Conservation (phyloP, 2,888 invertebrate genomes). For the Eucriotettix oculatus region DNA sequence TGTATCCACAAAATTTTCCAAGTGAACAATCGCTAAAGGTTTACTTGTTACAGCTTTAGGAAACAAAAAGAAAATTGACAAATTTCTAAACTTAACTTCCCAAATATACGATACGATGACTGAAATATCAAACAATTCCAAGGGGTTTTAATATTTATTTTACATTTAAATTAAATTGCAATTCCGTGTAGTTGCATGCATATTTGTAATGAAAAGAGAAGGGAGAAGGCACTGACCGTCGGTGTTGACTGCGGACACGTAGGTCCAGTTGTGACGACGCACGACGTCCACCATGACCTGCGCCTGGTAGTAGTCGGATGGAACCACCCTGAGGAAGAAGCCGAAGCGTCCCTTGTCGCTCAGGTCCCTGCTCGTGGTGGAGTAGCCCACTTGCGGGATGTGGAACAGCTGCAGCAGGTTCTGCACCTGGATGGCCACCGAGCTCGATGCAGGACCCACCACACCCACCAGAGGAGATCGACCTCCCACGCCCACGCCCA, state of each 20-base stretch:
- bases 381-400: slow-evolving; percentile 55
- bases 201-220: no score
- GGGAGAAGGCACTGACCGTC: slow-evolving; percentile 42
- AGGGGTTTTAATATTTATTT: no score
- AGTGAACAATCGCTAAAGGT: no score
- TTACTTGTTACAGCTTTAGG: no score
- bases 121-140: no score
- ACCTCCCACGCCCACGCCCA: slow-evolving; percentile 4
- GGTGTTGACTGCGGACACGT: slow-evolving; percentile 57
- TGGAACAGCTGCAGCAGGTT: slow-evolving; percentile 54
- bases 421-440: slow-evolving; percentile 53
- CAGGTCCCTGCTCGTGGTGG: slow-evolving; percentile 57
- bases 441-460: slow-evolving; percentile 57
- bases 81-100: no score
- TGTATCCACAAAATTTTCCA: no score
- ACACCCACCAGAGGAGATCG: slow-evolving; percentile 44
- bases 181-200: no score
- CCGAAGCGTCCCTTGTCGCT: slow-evolving; percentile 58
- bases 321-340: slow-evolving; percentile 62
- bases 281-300: slow-evolving; percentile 53
- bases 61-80: no score
- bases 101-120: no score
- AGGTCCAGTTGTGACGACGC: slow-evolving; percentile 55
- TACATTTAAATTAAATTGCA: no score
- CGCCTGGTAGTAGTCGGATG: slow-evolving; percentile 61